Conservation (phyloP, 2,113 vertebrate species). For the Pterocles gutturalis region DNA sequence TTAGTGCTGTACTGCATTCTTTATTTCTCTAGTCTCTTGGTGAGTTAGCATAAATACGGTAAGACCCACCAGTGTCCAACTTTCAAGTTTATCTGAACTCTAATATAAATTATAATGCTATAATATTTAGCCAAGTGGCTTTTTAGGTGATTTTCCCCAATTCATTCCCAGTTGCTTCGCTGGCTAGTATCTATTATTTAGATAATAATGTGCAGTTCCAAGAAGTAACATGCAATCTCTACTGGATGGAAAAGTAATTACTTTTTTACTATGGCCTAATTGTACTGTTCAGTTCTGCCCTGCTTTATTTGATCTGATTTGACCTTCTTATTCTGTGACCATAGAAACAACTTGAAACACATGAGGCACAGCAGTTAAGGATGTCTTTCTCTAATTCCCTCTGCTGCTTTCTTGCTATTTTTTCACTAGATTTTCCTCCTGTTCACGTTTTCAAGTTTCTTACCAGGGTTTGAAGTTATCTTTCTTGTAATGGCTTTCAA, state of each 20-base stretch:
- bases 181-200: conserved; percentile 2
- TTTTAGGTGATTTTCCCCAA: not conserved
- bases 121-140: not conserved
- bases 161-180: not conserved
- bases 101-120: not conserved
- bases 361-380: not conserved
- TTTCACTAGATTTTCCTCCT: not conserved
- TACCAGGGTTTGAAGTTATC: not conserved
- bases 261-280: conserved; percentile 42
- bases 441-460: not conserved
- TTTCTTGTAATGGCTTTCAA: not conserved
- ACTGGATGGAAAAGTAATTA: conserved; percentile 28
- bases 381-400: not conserved
- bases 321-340: conserved; percentile 49
- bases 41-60: not conserved
- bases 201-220: not conserved
- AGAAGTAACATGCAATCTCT: conserved; percentile 6
- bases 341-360: conserved; percentile 55
- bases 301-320: conserved; percentile 22
- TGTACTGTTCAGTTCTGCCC: conserved; percentile 5
- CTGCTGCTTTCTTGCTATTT: not conserved
- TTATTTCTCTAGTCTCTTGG: not conserved
- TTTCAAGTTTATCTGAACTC: conserved; percentile 39
- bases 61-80: not conserved
- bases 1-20: not conserved